A percentile compares a stretch with the other conserved stretches of the same genome.
These are phyloP conservation scores for Yponomeuta plumbellus DNA, from an alignment of 2,888 invertebrate species.

Conservation along the genomic window DNA sequence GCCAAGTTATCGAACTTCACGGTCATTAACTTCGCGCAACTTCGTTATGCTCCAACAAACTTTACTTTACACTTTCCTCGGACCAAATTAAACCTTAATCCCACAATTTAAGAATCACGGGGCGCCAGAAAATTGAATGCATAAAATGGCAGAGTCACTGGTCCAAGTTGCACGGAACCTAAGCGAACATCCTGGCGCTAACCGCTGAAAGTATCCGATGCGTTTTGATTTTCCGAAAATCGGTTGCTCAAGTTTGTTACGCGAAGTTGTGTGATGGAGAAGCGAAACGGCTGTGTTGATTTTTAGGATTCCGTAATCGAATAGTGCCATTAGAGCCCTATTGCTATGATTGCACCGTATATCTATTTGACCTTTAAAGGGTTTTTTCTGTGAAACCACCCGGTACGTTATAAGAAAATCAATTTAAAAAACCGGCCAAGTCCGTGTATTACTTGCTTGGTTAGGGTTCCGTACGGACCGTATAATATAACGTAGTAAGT, in stretches of 20 bases:
- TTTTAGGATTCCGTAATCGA: neutral
- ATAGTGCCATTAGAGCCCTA: neutral
- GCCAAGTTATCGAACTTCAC: constrained; percentile 38
- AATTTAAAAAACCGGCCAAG: too few relatives aligned
- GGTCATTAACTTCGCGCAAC: constrained; percentile 46
- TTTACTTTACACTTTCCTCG: neutral
- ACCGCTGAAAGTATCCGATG: neutral
- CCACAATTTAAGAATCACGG: neutral
- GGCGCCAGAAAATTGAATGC: neutral
- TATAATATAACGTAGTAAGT: too few relatives aligned
- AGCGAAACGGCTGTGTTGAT: neutral
- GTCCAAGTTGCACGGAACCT: neutral
- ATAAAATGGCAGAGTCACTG: neutral
- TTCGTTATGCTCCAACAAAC: constrained; percentile 4
- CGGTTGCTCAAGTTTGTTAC: neutral
- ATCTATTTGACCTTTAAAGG: too few relatives aligned
- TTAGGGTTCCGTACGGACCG: too few relatives aligned
- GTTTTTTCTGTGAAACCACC: too few relatives aligned
- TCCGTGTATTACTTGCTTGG: too few relatives aligned
- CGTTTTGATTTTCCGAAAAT: constrained; percentile 1
- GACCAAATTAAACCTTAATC: neutral
- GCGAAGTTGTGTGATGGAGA: neutral
- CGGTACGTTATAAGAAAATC: too few relatives aligned
- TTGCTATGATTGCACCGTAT: too few relatives aligned
- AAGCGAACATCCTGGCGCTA: constrained; percentile 5